Evolutionary conservation across 2,888 invertebrate species (phyloP), one percentile per base, ranked within the genome.

Genomic region (Coecobrya sp.): DNA sequence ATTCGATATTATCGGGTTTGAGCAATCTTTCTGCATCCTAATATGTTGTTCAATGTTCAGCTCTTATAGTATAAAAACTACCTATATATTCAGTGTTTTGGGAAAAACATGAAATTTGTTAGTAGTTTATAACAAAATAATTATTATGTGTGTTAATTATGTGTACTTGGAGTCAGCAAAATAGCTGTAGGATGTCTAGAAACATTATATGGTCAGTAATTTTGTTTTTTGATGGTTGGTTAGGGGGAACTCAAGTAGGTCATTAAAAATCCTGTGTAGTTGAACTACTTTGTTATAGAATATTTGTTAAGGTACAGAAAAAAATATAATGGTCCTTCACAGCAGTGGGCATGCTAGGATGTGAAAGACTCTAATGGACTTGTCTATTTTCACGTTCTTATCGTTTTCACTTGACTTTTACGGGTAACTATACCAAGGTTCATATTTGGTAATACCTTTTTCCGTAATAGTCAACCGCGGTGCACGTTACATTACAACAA

Each of bases 21-120:
- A 90, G 30, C 90, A 82, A 93, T 91, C 87, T 93, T 93, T 92
- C 85, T 92, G 89, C 88, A 89, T 89, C 92, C 73, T 89, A 73
- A 87, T 92, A 88, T 85, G 88, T 88, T 92, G 92, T 92, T 92
- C 87, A 89, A 84, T 89, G 89, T 92, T 92, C 89, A 89, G 91
- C 91, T 92, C 79, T 68, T 70, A 25, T 59, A 87, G 49, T 79
- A 62, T 87, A 62, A 79, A 87, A 85, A 68, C n/a, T 65, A 65
- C 49, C 49, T 68, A 70, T 68, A 52, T 91, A 81, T 91, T 49
- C 79, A 91, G 86, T 86, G 42, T 36, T 70, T 52, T n/a, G n/a
- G 68, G 86, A 30, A 82, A 81, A 81, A 79, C 84, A 73, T 89
- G 73, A 89, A 85, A 82, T 55, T 88, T 92, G 92, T 92, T 92